These are phyloP conservation scores for Cinara cedri DNA, from an alignment of 2,888 invertebrate genomes.

Conservation along the genomic window DNA sequence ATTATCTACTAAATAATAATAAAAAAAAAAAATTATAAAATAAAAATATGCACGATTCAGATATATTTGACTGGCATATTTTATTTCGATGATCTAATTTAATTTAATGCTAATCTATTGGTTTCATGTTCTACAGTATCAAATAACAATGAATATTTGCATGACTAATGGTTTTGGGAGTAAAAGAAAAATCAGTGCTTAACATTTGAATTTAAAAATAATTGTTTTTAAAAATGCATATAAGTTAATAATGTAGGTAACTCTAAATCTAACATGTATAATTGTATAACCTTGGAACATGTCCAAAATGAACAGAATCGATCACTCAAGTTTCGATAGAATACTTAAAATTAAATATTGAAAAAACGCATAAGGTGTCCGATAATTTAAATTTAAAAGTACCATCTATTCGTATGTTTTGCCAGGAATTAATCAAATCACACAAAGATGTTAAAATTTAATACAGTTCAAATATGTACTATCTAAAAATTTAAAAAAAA, in stretches of 20 bases:
- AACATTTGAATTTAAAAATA: constrained; percentile 34
- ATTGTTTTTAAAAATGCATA: constrained; percentile 14
- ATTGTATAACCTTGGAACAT: constrained; percentile 47
- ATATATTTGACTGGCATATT: too few relatives aligned
- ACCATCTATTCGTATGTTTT: not conserved
- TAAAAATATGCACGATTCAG: too few relatives aligned
- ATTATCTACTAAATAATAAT: too few relatives aligned
- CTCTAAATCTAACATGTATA: constrained; percentile 19
- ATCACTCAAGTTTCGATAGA: constrained; percentile 42
- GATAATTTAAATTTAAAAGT: not conserved
- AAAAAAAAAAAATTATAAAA: too few relatives aligned
- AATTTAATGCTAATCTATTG: too few relatives aligned
- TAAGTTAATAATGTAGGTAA: constrained; percentile 7
- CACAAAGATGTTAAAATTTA: not conserved
- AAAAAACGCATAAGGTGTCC: not conserved
- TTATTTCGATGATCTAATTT: too few relatives aligned
- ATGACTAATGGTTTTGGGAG: too few relatives aligned
- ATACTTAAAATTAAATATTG: not conserved
- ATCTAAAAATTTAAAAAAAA: too few relatives aligned
- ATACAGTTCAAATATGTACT: too few relatives aligned
- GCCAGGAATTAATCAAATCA: not conserved
- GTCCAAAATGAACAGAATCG: constrained; percentile 39
- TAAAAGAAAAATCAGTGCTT: too few relatives aligned
- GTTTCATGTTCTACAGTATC: too few relatives aligned
- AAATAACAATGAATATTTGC: too few relatives aligned